Evolutionary conservation across 1,140 invertebrate species (phyloP), one percentile per base, ranked within the genome.

Genomic region (Leptinotarsa lineolata): DNA sequence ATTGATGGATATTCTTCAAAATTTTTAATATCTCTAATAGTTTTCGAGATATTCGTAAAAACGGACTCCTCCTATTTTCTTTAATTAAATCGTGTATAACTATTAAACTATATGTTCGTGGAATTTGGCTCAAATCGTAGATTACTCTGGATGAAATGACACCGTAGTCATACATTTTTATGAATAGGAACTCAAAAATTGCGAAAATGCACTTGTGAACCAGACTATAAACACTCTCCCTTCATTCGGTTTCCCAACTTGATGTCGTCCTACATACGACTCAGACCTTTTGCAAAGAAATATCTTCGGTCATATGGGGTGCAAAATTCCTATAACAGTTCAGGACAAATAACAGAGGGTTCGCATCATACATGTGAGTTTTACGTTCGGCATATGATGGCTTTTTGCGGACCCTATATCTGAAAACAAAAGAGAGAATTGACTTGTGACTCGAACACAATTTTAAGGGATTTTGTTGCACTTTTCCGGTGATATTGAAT

Each of bases 381-480:
- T 66, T 39, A 66, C 64, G 64, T 66, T 66, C 39, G 24, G 15
- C 64, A 66, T 24, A 66, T 66, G 64, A 66, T 24, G 64, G 64
- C 39, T 66, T 66, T 66, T 66, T 66, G 64, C 64, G 22, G 30
- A 66, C 64, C 64, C 64, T 66, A 66, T 44, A 66, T 66, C 22
- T 39, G 22, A 66, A 66, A 66, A 66, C 64, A 66, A 66, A 66
- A 30, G 39, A 46, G 15, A 66, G 39, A 66, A 66, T 66, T 66
- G 64, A 66, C 64, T 66, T 44, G 22, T 44, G 64, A 66, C 13
- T 66, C 39, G 64, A 66, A 30, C 22, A 46, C 16, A n/a, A 63
- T 20, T 24, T 63, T 63, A 0, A 63, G 30, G 64, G 22, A 39
- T 46, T 66, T 66, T 66, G 64, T 66, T 66, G 30, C 64, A 66